Evolutionary conservation across 2,113 vertebrate genomes (phyloP).

Genomic region (Elephantulus edwardii): DNA sequence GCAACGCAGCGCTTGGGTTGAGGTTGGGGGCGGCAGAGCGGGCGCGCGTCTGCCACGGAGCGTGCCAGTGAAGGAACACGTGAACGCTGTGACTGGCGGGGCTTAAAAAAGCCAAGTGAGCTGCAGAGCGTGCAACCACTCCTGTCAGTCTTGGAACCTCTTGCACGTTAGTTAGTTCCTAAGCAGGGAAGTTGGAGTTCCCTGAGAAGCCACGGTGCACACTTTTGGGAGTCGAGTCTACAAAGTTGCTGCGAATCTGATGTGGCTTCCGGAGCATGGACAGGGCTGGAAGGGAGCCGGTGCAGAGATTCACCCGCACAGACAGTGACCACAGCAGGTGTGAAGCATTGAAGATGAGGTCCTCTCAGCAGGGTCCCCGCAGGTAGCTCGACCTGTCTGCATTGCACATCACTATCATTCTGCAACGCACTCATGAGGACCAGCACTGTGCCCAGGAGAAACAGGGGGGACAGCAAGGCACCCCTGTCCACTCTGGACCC

Average conservation of each 20-base stretch:
- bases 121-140: too few relatives aligned
- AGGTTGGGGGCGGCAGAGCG: background rate
- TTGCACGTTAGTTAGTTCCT: background rate
- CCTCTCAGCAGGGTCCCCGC: background rate
- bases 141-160: constrained; percentile 43
- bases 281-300: background rate
- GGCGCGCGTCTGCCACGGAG: background rate
- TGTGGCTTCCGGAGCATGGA: background rate
- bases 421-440: background rate
- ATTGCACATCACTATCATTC: background rate
- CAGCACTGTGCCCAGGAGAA: background rate
- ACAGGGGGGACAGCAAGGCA: background rate
- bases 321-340: background rate
- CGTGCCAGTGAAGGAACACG: constrained; percentile 48
- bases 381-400: background rate
- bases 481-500: background rate
- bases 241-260: constrained; percentile 33
- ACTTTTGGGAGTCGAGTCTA: background rate
- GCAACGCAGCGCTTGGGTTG: constrained; percentile 59
- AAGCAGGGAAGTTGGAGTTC: constrained; percentile 48
- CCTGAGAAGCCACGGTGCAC: constrained; percentile 3
- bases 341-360: background rate
- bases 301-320: background rate
- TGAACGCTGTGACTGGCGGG: constrained; percentile 47
- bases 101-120: constrained; percentile 36